Conservation (phyloP, 2,888 invertebrate species). For the Sepiola atlantica region DNA sequence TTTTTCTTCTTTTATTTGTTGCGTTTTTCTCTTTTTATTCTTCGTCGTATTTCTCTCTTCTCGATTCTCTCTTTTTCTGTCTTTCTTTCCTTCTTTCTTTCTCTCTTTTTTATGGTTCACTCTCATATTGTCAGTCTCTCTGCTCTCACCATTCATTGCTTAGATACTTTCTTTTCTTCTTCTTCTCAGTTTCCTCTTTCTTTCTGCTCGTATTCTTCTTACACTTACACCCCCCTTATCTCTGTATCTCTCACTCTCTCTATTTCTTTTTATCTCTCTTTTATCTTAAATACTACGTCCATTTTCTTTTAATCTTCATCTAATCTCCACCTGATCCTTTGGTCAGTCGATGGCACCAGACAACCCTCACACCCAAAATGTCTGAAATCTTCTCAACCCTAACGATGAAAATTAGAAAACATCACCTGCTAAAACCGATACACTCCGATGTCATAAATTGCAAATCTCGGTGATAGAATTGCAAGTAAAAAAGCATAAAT, state of each 20-base stretch:
- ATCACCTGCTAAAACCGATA: not conserved
- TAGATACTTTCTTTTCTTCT: rapidly evolving
- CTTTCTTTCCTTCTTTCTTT: rapidly evolving
- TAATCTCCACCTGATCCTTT: not conserved
- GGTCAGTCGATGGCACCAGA: not conserved
- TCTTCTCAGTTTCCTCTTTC: not conserved
- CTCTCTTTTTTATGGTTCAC: too few species aligned
- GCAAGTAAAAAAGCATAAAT: not conserved
- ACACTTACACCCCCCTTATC: too few species aligned
- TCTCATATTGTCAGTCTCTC: too few species aligned
- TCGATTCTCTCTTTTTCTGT: rapidly evolving
- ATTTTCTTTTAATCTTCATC: not conserved
- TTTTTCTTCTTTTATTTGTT: too few species aligned
- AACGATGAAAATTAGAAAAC: not conserved
- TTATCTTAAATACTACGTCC: not conserved
- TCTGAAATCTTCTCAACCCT: not conserved
- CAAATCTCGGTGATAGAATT: not conserved
- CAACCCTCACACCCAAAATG: not conserved
- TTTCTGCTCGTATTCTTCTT: not conserved
- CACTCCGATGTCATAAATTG: not conserved
- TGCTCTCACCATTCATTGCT: too few species aligned
- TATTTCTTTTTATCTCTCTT: too few species aligned
- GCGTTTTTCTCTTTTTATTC: too few species aligned
- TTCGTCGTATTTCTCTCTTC: not conserved
- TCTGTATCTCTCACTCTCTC: too few species aligned